Percentiles rank a stretch among this genome's conserved stretches.
phyloP scores from a whole-genome alignment of 2,888 invertebrate genomes.

The Steromphala cineraria region DNA sequence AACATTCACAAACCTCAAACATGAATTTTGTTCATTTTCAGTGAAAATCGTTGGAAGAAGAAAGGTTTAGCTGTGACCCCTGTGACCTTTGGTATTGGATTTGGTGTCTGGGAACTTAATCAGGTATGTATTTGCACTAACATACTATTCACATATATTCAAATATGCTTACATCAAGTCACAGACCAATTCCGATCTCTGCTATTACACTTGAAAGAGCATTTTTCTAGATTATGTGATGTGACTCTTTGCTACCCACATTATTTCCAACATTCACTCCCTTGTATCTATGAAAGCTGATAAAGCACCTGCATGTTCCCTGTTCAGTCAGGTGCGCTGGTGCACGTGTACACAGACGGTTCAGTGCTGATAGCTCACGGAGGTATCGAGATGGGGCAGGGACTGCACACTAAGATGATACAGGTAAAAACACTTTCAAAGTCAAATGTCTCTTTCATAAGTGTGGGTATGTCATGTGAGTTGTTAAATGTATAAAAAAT shows the following conservation, averaged over 20 bases:
- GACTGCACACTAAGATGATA: slow-evolving; percentile 65
- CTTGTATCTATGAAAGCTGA: too few species aligned
- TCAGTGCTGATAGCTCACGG: slow-evolving; percentile 65
- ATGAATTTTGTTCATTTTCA: slow-evolving; percentile 50
- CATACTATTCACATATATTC: too few species aligned
- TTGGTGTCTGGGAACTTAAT: slow-evolving; percentile 34
- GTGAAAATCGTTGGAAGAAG: slow-evolving; percentile 89
- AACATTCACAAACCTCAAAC: too few species aligned
- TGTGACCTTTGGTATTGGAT: slow-evolving; percentile 51
- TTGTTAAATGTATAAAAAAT: too few species aligned
- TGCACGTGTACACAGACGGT: slow-evolving; percentile 76
- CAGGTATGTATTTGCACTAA: slow-evolving; percentile 78
- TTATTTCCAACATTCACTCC: too few species aligned
- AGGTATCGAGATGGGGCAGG: slow-evolving; percentile 70
- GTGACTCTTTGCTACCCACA: too few species aligned
- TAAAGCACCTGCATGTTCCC: neutral
- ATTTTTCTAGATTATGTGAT: too few species aligned
- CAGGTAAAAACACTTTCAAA: slow-evolving; percentile 45
- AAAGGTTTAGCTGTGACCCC: slow-evolving; percentile 69
- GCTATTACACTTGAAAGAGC: too few species aligned
- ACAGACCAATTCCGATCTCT: too few species aligned
- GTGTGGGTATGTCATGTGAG: too few species aligned
- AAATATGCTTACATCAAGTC: too few species aligned
- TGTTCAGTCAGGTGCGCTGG: slow-evolving; percentile 61
- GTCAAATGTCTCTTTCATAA: too few species aligned